Base-by-base conservation (phyloP, 1,140 invertebrate species). In the Geopemphigus sp. region DNA sequence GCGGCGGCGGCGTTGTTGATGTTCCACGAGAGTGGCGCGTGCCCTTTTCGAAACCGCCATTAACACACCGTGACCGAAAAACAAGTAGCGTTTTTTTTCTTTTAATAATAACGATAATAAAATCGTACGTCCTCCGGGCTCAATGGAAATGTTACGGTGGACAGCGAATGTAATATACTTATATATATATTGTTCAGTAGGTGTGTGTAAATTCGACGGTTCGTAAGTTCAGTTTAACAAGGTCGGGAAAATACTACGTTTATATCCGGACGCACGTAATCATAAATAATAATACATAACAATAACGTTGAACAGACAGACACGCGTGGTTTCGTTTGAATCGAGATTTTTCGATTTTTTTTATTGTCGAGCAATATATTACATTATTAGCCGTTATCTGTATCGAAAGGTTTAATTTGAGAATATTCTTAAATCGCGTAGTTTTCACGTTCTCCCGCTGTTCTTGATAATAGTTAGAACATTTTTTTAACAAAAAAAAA, bases 21-120 rank as follows among this genome's bases (percentile, higher is more conserved):
- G 45, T 80, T 53, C 72, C 73, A 54, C 24, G 29, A 45, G 45
- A 59, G 19, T 78, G 74, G 74, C 74, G 74, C 74, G 74, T 78
- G 74, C 74, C 73, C 39, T 63, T 63, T 50, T 78, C 57, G 47
- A 61, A 26, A 29, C 74, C 32, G 6, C 22, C 74, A 63, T 61
- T 78, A 78, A 78, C n/a, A 61, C 74, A 63, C 74, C 74, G 24
- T 78, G 57, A 78, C 56, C 11, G 22, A 19, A 47, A 50, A 78
- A 61, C 39, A 19, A 61, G 74, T 78, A 24, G 39, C 61, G 39
- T 11, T 47, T 78, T 78, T 78, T 50, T 50, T 47, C 15, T 78
- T 19, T 17, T 53, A 70, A 70, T 29, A 70, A 72, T 14, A 54
- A 72, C 22, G 26, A 70, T 53, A 70, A 59, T 22, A 78, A 50